A percentile compares a stretch with the other conserved stretches of the same genome.
Evolutionary conservation across 1,140 invertebrate genomes (phyloP).

Genomic region (Papilio helenus): DNA sequence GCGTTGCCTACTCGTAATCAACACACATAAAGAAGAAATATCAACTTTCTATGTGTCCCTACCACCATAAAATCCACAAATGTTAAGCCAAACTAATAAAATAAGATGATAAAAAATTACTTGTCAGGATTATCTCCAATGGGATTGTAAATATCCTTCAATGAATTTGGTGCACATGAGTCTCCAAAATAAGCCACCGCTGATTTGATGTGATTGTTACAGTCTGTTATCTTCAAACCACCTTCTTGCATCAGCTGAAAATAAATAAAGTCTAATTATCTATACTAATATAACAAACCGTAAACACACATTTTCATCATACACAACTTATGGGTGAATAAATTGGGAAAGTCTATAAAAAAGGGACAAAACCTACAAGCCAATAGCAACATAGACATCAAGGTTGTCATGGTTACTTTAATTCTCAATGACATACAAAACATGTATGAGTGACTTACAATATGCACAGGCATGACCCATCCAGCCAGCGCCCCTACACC

Average conservation of each 20-base stretch:
- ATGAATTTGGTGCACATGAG: conserved; percentile 96
- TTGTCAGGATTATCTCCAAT: conserved; percentile 91
- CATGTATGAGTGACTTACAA: conserved; percentile 82
- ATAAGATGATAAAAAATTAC: conserved; percentile 62
- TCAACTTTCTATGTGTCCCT: too few relatives aligned
- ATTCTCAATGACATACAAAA: neutral
- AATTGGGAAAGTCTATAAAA: too few relatives aligned
- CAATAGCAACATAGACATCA: too few relatives aligned
- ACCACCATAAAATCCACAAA: too few relatives aligned
- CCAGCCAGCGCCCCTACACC: conserved; percentile 96
- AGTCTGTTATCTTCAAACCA: conserved; percentile 93
- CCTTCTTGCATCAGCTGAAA: conserved; percentile 90
- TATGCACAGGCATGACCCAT: conserved; percentile 95
- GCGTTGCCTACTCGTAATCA: too few relatives aligned
- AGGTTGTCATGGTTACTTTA: too few relatives aligned
- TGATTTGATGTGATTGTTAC: conserved; percentile 98
- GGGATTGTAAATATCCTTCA: conserved; percentile 97
- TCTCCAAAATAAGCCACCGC: conserved; percentile 94
- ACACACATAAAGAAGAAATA: too few relatives aligned
- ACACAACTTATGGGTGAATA: too few relatives aligned
- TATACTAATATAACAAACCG: too few relatives aligned
- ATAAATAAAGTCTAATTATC: too few relatives aligned
- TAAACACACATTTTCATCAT: too few relatives aligned
- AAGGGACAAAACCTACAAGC: too few relatives aligned
- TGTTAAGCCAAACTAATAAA: neutral